phyloP scores from a whole-genome alignment of 1,140 invertebrate genomes.

The Drosophila punjabiensis region DNA sequence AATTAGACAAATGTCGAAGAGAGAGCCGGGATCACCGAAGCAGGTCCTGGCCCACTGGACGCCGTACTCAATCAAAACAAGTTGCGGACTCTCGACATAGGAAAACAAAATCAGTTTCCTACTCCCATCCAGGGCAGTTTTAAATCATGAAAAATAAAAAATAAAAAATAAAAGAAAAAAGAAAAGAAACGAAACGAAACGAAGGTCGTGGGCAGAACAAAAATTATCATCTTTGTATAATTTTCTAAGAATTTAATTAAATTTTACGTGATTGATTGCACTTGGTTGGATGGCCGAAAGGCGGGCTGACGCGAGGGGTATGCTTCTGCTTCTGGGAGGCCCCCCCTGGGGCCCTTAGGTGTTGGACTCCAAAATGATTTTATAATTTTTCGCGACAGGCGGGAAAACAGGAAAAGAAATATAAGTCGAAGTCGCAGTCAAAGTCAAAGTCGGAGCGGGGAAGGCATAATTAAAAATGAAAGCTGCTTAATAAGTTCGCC shows the following conservation, averaged over 20 bases:
- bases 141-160: neutral
- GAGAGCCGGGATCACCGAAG: neutral
- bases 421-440: slow-evolving; percentile 17
- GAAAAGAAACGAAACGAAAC: no score
- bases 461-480: slow-evolving; percentile 79
- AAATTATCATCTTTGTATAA: slow-evolving; percentile 51
- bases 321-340: no score
- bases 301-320: no score
- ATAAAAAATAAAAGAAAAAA: neutral
- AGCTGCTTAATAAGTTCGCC: slow-evolving; percentile 74
- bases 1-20: slow-evolving; percentile 50
- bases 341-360: neutral
- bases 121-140: no score
- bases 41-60: neutral
- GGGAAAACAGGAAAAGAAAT: slow-evolving; percentile 49
- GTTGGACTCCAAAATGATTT: slow-evolving; percentile 64
- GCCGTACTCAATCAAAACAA: slow-evolving; percentile 20
- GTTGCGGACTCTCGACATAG: neutral
- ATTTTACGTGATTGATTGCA: slow-evolving; percentile 78
- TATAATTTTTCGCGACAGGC: slow-evolving; percentile 60
- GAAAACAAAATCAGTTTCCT: slow-evolving; percentile 26
- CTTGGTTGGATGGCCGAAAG: slow-evolving; percentile 44
- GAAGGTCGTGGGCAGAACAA: slow-evolving; percentile 16
- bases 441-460: slow-evolving; percentile 29
- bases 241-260: slow-evolving; percentile 75